Evolutionary conservation across 2,113 vertebrate genomes (phyloP).

Genomic region (Pseudopipra pipra): DNA sequence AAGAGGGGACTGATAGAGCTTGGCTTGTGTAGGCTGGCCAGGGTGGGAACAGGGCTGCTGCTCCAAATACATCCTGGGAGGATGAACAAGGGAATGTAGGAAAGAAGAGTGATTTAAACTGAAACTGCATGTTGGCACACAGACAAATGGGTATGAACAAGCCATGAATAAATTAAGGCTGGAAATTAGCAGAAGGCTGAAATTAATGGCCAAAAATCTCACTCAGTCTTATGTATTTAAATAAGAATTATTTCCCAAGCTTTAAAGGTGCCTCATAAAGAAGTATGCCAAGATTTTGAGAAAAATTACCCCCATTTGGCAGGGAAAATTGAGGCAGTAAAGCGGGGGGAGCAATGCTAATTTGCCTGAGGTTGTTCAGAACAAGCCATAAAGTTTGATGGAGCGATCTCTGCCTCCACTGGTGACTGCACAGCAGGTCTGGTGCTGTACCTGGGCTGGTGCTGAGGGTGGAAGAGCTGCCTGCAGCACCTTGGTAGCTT

Average conservation of each 20-base stretch:
- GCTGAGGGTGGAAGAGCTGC: neutral
- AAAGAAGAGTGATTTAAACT: slow-evolving; percentile 11
- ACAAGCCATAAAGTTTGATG: neutral
- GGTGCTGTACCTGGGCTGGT: neutral
- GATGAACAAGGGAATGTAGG: neutral
- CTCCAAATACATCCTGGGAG: neutral
- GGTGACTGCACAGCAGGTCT: neutral
- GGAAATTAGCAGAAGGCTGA: slow-evolving; percentile 41
- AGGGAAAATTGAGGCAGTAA: neutral
- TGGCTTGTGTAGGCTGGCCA: neutral
- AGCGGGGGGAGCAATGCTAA: neutral
- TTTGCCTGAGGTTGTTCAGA: neutral
- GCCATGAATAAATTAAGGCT: slow-evolving; percentile 36
- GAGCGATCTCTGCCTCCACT: neutral
- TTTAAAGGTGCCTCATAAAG: slow-evolving; percentile 15
- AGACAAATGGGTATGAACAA: slow-evolving; percentile 15
- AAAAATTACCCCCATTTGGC: slow-evolving; percentile 22
- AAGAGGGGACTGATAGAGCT: neutral
- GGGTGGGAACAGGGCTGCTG: neutral
- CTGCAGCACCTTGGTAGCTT: neutral
- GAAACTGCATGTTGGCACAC: neutral
- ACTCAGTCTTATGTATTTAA: neutral
- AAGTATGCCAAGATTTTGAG: slow-evolving; percentile 1
- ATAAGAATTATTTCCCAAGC: slow-evolving; percentile 17
- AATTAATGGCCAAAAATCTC: slow-evolving; percentile 32